Percentiles rank a stretch among this genome's conserved stretches.
Evolutionary conservation across 1,140 invertebrate species (phyloP).

Genomic region (Drosophila erecta): DNA sequence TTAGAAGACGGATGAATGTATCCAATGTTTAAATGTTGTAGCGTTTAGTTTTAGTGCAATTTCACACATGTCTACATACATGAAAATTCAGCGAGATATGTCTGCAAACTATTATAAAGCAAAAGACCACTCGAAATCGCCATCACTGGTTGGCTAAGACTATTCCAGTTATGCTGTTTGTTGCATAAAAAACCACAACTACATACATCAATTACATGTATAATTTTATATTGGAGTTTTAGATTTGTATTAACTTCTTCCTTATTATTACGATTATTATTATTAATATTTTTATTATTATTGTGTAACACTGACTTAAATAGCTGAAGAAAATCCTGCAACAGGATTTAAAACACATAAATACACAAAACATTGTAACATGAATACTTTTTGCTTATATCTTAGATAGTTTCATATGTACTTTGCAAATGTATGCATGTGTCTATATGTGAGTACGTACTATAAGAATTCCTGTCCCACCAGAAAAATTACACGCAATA

Average conservation of each 20-base stretch:
- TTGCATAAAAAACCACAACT: constrained; percentile 68
- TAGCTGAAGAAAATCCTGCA: constrained; percentile 81
- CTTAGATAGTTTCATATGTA: constrained; percentile 32
- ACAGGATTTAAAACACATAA: constrained; percentile 78
- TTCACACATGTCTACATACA: constrained; percentile 69
- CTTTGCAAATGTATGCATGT: constrained; percentile 36
- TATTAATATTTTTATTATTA: constrained; percentile 37
- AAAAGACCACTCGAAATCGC: constrained; percentile 67
- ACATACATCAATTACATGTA: constrained; percentile 78
- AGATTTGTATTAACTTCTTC: constrained; percentile 53
- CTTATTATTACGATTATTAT: constrained; percentile 18
- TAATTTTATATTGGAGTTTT: constrained; percentile 57
- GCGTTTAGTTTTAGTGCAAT: constrained; percentile 82
- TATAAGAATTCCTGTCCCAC: constrained; percentile 74
- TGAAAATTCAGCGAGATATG: constrained; percentile 25
- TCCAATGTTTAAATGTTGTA: constrained; percentile 80
- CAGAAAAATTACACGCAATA: constrained; percentile 55
- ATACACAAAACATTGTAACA: constrained; percentile 14
- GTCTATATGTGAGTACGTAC: constrained; percentile 51
- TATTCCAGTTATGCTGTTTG: constrained; percentile 82
- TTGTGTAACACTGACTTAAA: constrained; percentile 66
- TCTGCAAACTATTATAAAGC: constrained; percentile 39
- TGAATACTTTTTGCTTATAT: constrained; percentile 31
- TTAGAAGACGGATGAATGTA: constrained; percentile 24
- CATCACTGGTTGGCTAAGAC: constrained; percentile 52